Percentiles rank a stretch among this genome's conserved stretches.
These are phyloP conservation scores for Trachelus tabidus DNA, from an alignment of 2,888 invertebrate species.

Conservation along the genomic window DNA sequence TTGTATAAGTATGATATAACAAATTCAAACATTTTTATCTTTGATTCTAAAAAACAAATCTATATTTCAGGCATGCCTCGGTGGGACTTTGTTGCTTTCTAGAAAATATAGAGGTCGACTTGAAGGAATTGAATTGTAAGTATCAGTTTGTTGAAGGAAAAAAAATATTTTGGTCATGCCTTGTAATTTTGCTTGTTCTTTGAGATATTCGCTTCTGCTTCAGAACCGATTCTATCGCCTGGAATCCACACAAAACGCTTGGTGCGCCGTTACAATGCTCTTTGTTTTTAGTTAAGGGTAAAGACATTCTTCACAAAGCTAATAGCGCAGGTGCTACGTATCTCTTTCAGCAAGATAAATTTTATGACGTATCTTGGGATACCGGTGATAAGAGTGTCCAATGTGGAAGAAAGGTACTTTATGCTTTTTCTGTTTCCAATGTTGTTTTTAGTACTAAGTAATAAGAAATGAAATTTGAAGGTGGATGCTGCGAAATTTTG, in stretches of 20 bases:
- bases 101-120: slow-evolving; percentile 72
- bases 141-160: slow-evolving; percentile 16
- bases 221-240: slow-evolving; percentile 81
- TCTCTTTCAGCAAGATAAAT: slow-evolving; percentile 87
- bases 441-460: not conserved
- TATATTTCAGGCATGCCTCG: slow-evolving; percentile 78
- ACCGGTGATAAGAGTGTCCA: slow-evolving; percentile 90
- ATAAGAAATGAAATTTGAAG: slow-evolving; percentile 48
- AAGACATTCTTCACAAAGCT: slow-evolving; percentile 73
- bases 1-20: slow-evolving; percentile 52
- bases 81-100: slow-evolving; percentile 80
- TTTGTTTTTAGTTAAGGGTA: slow-evolving; percentile 73
- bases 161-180: not conserved
- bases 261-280: slow-evolving; percentile 85
- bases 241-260: slow-evolving; percentile 90
- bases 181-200: not conserved
- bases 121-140: slow-evolving; percentile 74
- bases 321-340: slow-evolving; percentile 81
- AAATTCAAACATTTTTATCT: not conserved
- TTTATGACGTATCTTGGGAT: slow-evolving; percentile 83
- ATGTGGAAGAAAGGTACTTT: slow-evolving; percentile 84
- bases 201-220: slow-evolving; percentile 34
- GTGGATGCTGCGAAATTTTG: slow-evolving; percentile 92
- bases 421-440: not conserved
- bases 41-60: slow-evolving; percentile 8